Evolutionary conservation across 1,140 invertebrate genomes (phyloP).

Genomic region (Euwallacea fornicatus): DNA sequence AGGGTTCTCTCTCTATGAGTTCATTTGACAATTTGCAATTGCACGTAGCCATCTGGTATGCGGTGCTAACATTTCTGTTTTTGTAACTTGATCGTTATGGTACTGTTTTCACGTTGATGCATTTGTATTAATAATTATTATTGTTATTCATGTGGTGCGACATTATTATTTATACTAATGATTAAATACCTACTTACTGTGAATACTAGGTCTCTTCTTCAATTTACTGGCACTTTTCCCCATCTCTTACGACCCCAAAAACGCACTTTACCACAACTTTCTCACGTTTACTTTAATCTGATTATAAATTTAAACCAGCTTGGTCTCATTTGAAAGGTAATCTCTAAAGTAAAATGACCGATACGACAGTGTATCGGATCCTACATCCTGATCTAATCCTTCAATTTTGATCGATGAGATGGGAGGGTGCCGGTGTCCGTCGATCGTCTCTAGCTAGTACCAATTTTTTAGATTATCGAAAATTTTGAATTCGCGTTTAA

Average conservation of each 20-base stretch:
- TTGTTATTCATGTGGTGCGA: neutral
- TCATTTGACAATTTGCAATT: neutral
- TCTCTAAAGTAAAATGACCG: neutral
- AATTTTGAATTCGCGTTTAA: neutral
- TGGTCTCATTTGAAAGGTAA: neutral
- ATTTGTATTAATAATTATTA: neutral
- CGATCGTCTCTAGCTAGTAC: neutral
- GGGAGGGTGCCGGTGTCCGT: neutral
- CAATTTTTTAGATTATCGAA: neutral
- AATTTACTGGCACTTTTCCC: conserved; percentile 48
- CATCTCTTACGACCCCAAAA: conserved; percentile 34
- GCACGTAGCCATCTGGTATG: neutral
- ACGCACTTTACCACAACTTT: neutral
- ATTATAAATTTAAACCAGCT: neutral
- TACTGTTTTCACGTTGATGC: neutral
- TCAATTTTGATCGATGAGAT: conserved; percentile 2
- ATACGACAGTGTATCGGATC: neutral
- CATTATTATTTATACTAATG: neutral
- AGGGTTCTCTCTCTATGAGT: neutral
- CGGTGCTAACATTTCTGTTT: neutral
- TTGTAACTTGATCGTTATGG: neutral
- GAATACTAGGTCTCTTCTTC: conserved; percentile 42
- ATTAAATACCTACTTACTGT: conserved; percentile 36
- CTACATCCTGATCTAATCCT: neutral
- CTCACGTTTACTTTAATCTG: neutral